Conservation (phyloP, 53 echinoderm and acorn worm species). For the Henricia sp. region DNA sequence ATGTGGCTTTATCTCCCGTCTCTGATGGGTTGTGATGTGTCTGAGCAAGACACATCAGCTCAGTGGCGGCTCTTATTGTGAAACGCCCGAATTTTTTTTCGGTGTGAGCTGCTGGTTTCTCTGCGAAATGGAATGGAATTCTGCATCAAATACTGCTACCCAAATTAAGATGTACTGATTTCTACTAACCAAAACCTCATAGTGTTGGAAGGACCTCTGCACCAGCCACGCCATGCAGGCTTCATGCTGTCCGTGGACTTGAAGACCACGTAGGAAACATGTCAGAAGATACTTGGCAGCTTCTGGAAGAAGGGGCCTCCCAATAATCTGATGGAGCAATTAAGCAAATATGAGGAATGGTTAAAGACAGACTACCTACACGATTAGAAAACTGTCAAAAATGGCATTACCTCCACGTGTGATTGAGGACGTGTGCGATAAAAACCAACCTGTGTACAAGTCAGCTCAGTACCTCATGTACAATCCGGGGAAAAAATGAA, state of each 20-base stretch:
- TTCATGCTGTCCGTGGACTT: conserved; percentile 95
- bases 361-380: no score
- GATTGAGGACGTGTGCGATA: no score
- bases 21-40: no score
- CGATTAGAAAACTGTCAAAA: no score
- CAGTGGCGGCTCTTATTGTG: no score
- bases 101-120: background rate
- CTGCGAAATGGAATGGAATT: background rate
- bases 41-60: no score
- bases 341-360: background rate
- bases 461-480: no score
- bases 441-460: no score
- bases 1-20: no score
- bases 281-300: conserved; percentile 80
- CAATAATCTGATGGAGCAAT: conserved; percentile 24
- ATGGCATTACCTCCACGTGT: no score
- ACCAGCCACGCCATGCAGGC: conserved; percentile 71
- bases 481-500: no score
- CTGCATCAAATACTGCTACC: background rate
- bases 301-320: conserved; percentile 34
- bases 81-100: background rate
- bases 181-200: conserved; percentile 92
- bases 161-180: background rate
- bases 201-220: conserved; percentile 75
- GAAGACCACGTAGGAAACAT: conserved; percentile 76